phyloP scores from a whole-genome alignment of 2,888 invertebrate species.

The Caenorhabditis sulstoni region DNA sequence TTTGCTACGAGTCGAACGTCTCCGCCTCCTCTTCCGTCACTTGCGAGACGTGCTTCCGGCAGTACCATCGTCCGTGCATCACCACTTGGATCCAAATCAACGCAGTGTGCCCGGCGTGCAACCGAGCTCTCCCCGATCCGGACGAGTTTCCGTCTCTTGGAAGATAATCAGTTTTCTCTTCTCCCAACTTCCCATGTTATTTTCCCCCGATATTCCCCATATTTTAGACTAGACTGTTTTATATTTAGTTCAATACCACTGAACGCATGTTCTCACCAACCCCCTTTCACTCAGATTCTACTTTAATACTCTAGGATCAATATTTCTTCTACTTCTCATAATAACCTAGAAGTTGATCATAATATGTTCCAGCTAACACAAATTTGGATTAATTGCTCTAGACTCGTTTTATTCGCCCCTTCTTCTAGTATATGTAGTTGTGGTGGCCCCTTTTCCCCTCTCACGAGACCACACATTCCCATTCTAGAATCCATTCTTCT shows the following conservation, averaged over 20 bases:
- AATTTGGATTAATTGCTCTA: no score
- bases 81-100: slow-evolving; percentile 29
- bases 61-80: slow-evolving; percentile 32
- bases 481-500: no score
- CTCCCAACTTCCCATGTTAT: background rate
- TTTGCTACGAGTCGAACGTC: slow-evolving; percentile 11
- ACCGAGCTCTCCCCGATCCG: slow-evolving; percentile 25
- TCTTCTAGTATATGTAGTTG: no score
- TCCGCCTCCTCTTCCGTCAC: background rate
- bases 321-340: no score
- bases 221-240: background rate
- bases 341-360: no score
- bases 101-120: slow-evolving; percentile 33
- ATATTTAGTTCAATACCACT: no score
- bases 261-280: no score
- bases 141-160: slow-evolving; percentile 25
- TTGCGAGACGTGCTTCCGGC: slow-evolving; percentile 14
- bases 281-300: background rate
- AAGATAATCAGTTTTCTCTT: background rate
- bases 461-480: no score
- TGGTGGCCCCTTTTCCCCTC: no score
- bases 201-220: background rate
- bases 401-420: no score
- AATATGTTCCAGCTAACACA: no score
- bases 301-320: background rate